phyloP scores from a whole-genome alignment of 2,797 vertebrate species.

The Neosalanx taihuensis region DNA sequence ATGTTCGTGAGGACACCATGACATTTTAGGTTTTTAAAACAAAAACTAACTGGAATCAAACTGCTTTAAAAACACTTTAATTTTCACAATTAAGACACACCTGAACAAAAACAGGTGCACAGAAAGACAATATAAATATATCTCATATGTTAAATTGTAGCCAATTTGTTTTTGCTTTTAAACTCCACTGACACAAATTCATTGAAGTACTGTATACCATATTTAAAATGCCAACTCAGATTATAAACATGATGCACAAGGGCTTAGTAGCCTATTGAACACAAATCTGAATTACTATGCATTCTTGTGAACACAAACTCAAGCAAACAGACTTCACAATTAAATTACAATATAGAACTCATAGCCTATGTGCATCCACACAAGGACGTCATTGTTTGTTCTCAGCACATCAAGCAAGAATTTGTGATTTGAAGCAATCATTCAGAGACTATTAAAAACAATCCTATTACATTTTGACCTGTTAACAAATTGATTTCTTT shows the following conservation, averaged over 20 bases:
- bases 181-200: constrained; percentile 57
- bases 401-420: not conserved
- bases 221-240: constrained; percentile 57
- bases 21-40: not conserved
- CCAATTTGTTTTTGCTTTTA: constrained; percentile 40
- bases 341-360: constrained; percentile 8
- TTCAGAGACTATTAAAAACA: too few relatives aligned
- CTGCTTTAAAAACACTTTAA: constrained; percentile 72
- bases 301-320: constrained; percentile 41
- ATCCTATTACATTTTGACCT: not conserved
- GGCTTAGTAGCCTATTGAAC: constrained; percentile 37
- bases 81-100: constrained; percentile 65
- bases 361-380: not conserved
- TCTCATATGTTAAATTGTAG: constrained; percentile 63
- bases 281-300: constrained; percentile 25
- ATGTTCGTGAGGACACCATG: not conserved
- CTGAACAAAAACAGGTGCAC: constrained; percentile 76
- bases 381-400: not conserved
- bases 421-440: not conserved
- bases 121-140: constrained; percentile 73
- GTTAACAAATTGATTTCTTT: not conserved
- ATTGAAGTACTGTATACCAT: constrained; percentile 47
- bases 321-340: constrained; percentile 25
- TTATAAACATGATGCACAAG: constrained; percentile 55
- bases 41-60: not conserved